A percentile compares a stretch with the other conserved stretches of the same genome.
These are phyloP conservation scores for Pentalonia nigronervosa DNA, from an alignment of 1,140 invertebrate genomes.

Conservation along the genomic window DNA sequence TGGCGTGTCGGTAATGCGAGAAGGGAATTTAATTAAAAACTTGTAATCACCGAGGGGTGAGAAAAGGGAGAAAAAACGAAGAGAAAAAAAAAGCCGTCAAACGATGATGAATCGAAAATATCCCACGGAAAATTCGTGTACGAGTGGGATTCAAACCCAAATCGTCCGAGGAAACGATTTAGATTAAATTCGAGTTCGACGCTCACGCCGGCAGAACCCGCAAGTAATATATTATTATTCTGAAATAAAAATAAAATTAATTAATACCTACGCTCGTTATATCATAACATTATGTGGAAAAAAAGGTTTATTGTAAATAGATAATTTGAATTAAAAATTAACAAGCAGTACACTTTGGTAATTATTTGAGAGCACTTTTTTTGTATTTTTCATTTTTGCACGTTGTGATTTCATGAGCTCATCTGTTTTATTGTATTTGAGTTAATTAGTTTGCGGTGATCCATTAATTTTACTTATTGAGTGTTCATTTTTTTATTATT, in stretches of 20 bases:
- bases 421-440: neutral
- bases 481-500: neutral
- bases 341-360: neutral
- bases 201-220: neutral
- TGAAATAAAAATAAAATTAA: neutral
- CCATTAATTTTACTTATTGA: neutral
- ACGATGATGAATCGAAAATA: neutral
- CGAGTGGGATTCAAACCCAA: neutral
- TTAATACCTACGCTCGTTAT: neutral
- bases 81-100: neutral
- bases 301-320: neutral
- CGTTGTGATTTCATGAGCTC: neutral
- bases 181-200: neutral
- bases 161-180: neutral
- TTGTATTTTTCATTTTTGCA: neutral
- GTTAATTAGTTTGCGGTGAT: neutral
- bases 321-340: neutral
- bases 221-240: neutral
- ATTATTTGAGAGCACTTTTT: neutral
- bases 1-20: neutral
- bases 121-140: neutral
- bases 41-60: neutral
- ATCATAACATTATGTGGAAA: neutral
- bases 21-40: conserved; percentile 12
- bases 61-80: neutral